These are phyloP conservation scores for Macroteleia sp. DNA, from an alignment of 2,888 invertebrate species.

Conservation along the genomic window DNA sequence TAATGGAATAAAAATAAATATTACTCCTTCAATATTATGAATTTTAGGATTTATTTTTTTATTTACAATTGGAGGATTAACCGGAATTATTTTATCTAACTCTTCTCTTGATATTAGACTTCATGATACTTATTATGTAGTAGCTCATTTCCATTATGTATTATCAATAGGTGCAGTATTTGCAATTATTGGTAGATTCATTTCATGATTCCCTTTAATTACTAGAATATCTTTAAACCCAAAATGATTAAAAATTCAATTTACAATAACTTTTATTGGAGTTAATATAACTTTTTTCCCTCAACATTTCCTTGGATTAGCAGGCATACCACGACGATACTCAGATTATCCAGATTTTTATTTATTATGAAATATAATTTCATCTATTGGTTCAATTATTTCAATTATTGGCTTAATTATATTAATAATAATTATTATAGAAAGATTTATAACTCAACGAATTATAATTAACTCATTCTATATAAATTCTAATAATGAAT, in stretches of 20 bases:
- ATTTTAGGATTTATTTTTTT: conserved; percentile 90
- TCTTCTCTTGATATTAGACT: conserved; percentile 91
- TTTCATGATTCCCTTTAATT: conserved; percentile 90
- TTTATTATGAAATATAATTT: conserved; percentile 88
- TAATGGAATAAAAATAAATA: conserved; percentile 87
- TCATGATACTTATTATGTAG: conserved; percentile 94
- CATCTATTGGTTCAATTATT: conserved; percentile 88
- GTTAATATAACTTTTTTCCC: conserved; percentile 93
- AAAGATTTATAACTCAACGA: conserved; percentile 86
- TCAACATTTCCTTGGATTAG: conserved; percentile 89
- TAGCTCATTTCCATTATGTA: conserved; percentile 93
- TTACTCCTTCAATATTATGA: conserved; percentile 87
- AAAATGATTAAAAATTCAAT: conserved; percentile 88
- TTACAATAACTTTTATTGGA: conserved; percentile 89
- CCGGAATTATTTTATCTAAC: conserved; percentile 88
- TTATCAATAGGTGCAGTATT: conserved; percentile 92
- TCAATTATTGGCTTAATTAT: conserved; percentile 86
- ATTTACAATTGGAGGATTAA: conserved; percentile 91
- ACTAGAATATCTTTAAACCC: conserved; percentile 89
- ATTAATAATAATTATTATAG: conserved; percentile 87
- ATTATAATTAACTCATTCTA: conserved; percentile 79
- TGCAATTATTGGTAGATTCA: conserved; percentile 90
- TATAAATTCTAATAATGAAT: conserved; percentile 87
- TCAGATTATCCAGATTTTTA: conserved; percentile 89
- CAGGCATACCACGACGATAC: conserved; percentile 90